Evolutionary conservation across 2,888 invertebrate genomes (phyloP).

Genomic region (Amorpha juglandis): DNA sequence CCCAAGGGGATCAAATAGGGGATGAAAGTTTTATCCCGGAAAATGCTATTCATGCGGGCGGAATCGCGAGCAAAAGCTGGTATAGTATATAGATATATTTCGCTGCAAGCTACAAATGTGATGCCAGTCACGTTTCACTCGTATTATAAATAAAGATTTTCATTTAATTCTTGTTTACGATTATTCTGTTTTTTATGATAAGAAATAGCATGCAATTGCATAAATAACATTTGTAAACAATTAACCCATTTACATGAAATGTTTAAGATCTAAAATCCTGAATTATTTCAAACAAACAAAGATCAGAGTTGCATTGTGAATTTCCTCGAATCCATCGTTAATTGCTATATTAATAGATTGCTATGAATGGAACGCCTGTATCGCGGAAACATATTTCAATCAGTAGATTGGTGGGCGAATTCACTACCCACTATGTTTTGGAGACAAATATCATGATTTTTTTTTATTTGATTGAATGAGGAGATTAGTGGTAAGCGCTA

Average conservation of each 20-base stretch:
- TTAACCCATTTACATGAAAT: background rate
- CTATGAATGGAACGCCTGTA: conserved; percentile 12
- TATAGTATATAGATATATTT: too few relatives aligned
- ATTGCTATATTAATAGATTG: conserved; percentile 23
- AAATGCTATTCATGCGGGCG: too few relatives aligned
- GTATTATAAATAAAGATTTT: background rate
- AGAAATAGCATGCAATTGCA: background rate
- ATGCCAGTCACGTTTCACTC: too few relatives aligned
- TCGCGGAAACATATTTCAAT: conserved; percentile 57
- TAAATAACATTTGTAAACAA: background rate
- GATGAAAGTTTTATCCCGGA: too few relatives aligned
- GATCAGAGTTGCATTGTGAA: conserved; percentile 24
- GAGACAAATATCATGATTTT: conserved; percentile 16
- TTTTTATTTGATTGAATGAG: too few relatives aligned
- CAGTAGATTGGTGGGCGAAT: conserved; percentile 35
- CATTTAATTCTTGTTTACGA: background rate
- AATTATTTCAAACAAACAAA: conserved; percentile 18
- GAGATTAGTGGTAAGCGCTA: too few relatives aligned
- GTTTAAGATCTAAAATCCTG: background rate
- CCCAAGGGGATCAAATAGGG: too few relatives aligned
- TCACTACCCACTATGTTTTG: background rate
- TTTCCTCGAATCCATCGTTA: conserved; percentile 20
- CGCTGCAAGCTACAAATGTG: too few relatives aligned
- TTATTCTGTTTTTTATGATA: background rate
- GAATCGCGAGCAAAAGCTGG: too few relatives aligned